These are phyloP conservation scores for Leptopilina drosophilae DNA, from an alignment of 2,888 invertebrate genomes.

Conservation along the genomic window DNA sequence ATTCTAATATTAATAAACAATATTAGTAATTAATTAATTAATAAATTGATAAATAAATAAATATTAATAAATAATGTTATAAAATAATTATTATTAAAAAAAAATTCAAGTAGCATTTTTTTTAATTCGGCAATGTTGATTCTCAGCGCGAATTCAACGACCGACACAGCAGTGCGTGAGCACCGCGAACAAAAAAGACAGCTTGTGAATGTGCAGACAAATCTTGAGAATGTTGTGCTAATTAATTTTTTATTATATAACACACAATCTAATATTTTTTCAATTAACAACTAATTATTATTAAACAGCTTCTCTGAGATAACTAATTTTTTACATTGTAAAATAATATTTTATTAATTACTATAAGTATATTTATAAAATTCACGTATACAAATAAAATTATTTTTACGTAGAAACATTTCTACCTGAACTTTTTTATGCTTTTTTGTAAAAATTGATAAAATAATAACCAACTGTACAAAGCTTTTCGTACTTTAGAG, in stretches of 20 bases:
- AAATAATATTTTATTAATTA: background rate
- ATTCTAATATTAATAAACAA: too few relatives aligned
- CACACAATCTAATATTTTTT: background rate
- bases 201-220: slow-evolving; percentile 41
- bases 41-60: too few relatives aligned
- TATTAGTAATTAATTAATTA: too few relatives aligned
- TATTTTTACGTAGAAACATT: too few relatives aligned
- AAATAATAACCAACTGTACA: too few relatives aligned
- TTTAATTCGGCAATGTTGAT: slow-evolving; percentile 8
- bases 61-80: background rate
- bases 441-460: too few relatives aligned
- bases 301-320: too few relatives aligned
- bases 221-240: slow-evolving; percentile 53
- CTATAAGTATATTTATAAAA: background rate
- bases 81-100: background rate
- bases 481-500: too few relatives aligned
- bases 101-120: background rate
- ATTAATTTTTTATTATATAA: background rate
- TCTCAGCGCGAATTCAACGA: slow-evolving; percentile 42
- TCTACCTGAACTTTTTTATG: too few relatives aligned
- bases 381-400: too few relatives aligned
- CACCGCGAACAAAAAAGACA: slow-evolving; percentile 55
- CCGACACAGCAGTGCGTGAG: slow-evolving; percentile 61
- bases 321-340: too few relatives aligned
- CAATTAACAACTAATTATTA: background rate